Evolutionary conservation across 1,140 invertebrate species (phyloP).

Genomic region (Saxidomus purpurata): DNA sequence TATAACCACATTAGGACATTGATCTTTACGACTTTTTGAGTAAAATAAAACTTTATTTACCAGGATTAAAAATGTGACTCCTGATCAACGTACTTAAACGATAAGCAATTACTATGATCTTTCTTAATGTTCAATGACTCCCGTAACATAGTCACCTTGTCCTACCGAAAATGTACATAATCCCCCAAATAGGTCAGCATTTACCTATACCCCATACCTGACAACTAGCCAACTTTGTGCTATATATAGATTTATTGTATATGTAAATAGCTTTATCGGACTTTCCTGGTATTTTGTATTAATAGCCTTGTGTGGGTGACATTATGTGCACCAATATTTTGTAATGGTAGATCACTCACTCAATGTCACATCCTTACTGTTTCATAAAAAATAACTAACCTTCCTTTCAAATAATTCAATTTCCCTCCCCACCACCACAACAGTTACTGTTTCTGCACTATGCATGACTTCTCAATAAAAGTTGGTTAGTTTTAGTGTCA

Average conservation of each 20-base stretch:
- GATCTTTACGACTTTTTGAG: background rate
- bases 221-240: constrained; percentile 23
- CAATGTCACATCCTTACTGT: background rate
- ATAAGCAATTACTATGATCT: constrained; percentile 20
- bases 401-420: no score
- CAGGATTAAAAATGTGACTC: background rate
- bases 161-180: background rate
- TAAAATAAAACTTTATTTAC: background rate
- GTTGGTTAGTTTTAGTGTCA: background rate
- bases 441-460: no score
- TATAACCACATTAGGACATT: background rate
- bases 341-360: no score
- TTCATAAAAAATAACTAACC: no score
- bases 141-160: background rate
- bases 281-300: constrained; percentile 25
- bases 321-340: no score
- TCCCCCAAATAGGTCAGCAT: background rate
- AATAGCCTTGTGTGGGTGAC: constrained; percentile 41
- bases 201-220: constrained; percentile 13
- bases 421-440: no score
- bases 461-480: no score
- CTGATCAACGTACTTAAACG: background rate
- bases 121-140: background rate
- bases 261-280: constrained; percentile 48
- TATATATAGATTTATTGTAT: constrained; percentile 41